Conservation (phyloP, 2,888 invertebrate species). For the Ephialtes manifestator region DNA sequence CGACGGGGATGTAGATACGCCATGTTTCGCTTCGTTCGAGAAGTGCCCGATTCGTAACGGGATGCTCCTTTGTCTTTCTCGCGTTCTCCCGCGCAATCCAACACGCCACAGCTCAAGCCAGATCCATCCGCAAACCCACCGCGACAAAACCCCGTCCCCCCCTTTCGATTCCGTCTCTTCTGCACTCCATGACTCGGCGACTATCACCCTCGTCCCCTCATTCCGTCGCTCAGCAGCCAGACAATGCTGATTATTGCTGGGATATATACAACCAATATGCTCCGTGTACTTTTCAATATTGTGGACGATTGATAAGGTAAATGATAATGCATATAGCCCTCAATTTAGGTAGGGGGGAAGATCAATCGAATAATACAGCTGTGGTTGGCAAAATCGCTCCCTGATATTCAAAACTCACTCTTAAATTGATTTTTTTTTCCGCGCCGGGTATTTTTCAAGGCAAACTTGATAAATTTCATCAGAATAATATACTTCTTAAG, state of each 20-base stretch:
- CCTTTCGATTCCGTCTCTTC: constrained; percentile 60
- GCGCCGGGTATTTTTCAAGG: no score
- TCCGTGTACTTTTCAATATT: background rate
- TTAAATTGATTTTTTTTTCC: no score
- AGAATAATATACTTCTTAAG: background rate
- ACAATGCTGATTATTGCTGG: constrained; percentile 60
- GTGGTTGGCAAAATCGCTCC: background rate
- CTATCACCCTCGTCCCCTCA: constrained; percentile 36
- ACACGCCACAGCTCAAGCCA: constrained; percentile 41
- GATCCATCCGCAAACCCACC: constrained; percentile 55
- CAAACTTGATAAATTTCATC: no score
- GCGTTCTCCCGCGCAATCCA: constrained; percentile 75
- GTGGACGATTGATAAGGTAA: constrained; percentile 7
- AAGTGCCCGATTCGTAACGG: constrained; percentile 83
- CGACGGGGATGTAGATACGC: constrained; percentile 84
- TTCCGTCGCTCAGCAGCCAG: constrained; percentile 49
- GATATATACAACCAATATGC: constrained; percentile 25
- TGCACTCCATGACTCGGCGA: constrained; percentile 39
- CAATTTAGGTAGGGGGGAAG: background rate
- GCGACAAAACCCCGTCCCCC: constrained; percentile 58
- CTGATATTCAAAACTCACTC: no score
- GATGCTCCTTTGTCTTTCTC: constrained; percentile 84
- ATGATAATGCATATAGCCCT: background rate
- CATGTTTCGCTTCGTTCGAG: constrained; percentile 81
- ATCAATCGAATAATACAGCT: background rate